Evolutionary conservation across 35 echinoderm and acorn worm genomes (phyloP).

Genomic region (Patiria miniata): DNA sequence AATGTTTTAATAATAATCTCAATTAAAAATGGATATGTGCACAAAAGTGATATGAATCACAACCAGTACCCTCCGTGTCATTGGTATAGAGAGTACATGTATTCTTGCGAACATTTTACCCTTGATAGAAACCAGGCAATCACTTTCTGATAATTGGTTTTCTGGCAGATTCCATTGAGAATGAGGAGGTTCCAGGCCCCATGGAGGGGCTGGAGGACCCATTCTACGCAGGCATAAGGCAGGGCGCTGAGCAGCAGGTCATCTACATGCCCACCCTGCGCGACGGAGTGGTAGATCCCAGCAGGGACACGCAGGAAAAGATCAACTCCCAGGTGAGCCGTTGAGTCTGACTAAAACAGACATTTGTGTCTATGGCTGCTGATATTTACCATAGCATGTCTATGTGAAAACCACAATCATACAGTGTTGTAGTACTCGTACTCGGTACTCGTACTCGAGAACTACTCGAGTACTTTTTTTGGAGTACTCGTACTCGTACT

Average conservation of each 20-base stretch:
- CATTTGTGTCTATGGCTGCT: not conserved
- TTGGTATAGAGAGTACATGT: too few relatives aligned
- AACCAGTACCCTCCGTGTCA: too few relatives aligned
- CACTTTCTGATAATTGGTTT: not conserved
- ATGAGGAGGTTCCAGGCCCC: slow-evolving; percentile 64
- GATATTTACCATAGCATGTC: not conserved
- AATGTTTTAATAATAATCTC: too few relatives aligned
- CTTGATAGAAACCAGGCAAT: too few relatives aligned
- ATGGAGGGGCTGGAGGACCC: slow-evolving; percentile 7
- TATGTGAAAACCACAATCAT: not conserved
- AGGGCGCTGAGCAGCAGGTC: slow-evolving; percentile 21
- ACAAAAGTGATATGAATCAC: too few relatives aligned
- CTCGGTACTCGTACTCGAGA: too few relatives aligned
- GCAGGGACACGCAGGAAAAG: slow-evolving; percentile 62
- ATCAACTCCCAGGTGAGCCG: slow-evolving; percentile 30
- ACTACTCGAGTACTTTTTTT: too few relatives aligned
- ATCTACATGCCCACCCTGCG: slow-evolving; percentile 94
- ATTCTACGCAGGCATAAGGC: not conserved
- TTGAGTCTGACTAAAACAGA: too few relatives aligned
- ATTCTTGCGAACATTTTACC: too few relatives aligned
- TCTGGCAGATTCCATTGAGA: slow-evolving; percentile 65
- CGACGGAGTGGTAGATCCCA: slow-evolving; percentile 81
- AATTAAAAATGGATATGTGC: too few relatives aligned
- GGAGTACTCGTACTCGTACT: too few relatives aligned
- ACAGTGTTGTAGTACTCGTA: too few relatives aligned